Percentiles rank a stretch among this genome's conserved stretches.
Conservation (phyloP, 2,113 vertebrate species). For the Sminthopsis crassicaudata region DNA sequence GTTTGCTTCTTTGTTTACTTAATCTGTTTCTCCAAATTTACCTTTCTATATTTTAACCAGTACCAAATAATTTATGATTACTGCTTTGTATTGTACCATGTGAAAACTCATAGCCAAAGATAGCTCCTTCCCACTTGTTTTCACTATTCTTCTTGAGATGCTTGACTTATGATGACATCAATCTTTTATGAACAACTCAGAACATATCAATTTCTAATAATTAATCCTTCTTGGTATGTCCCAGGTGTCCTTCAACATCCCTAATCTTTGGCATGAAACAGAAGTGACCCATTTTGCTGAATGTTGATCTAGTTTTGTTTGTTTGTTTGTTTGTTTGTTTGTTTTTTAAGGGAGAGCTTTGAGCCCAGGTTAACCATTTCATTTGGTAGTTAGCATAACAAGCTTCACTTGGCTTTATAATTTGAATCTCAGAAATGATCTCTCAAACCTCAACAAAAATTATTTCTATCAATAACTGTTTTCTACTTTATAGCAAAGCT, state of each 20-base stretch:
- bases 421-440: conserved; percentile 4
- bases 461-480: background rate
- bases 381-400: background rate
- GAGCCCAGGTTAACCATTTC: background rate
- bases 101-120: background rate
- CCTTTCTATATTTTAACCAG: background rate
- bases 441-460: background rate
- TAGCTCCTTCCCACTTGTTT: background rate
- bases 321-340: too few species aligned
- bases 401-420: background rate
- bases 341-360: conserved; percentile 22
- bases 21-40: background rate
- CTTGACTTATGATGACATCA: background rate
- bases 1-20: background rate
- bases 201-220: conserved; percentile 43
- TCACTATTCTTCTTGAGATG: background rate
- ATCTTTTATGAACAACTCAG: background rate
- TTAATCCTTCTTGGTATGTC: background rate
- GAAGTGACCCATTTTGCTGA: background rate
- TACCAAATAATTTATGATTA: background rate
- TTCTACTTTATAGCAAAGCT: background rate
- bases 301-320: conserved; percentile 47
- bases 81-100: background rate
- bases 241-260: conserved; percentile 14
- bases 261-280: conserved; percentile 40